Evolutionary conservation across 1,140 invertebrate genomes (phyloP).

Genomic region (Radopholus similis): DNA sequence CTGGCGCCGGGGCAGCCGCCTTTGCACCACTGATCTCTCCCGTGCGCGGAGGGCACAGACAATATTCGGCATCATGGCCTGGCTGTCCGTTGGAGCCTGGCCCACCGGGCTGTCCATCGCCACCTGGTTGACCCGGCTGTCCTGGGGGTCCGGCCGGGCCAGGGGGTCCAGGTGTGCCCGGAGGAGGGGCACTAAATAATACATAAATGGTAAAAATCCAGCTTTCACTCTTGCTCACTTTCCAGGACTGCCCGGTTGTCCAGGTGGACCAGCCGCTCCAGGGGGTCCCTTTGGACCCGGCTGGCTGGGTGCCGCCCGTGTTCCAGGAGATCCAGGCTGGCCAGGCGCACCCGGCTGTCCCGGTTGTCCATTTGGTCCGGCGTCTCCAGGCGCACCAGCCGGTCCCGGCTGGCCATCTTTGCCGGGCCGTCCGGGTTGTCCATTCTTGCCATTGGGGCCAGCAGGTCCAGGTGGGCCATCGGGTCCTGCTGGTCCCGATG

Average conservation of each 20-base stretch:
- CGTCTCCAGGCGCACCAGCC: constrained; percentile 27
- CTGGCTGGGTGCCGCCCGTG: not conserved
- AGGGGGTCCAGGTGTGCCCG: constrained; percentile 7
- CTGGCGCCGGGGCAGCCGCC: too few relatives aligned
- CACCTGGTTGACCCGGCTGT: constrained; percentile 12
- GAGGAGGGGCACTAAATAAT: not conserved
- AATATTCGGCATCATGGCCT: constrained; percentile 30
- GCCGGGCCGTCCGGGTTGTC: constrained; percentile 20
- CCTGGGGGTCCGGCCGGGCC: constrained; percentile 23
- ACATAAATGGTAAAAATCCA: not conserved
- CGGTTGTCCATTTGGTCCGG: constrained; percentile 18
- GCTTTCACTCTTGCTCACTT: not conserved
- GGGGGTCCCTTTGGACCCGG: constrained; percentile 26
- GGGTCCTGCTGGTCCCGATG: constrained; percentile 23
- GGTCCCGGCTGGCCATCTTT: constrained; percentile 11
- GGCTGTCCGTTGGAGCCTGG: constrained; percentile 21
- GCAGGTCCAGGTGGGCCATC: constrained; percentile 3
- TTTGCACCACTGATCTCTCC: not conserved
- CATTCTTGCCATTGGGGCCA: constrained; percentile 1
- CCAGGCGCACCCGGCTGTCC: constrained; percentile 13
- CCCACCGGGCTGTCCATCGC: constrained; percentile 15
- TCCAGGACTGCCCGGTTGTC: constrained; percentile 12
- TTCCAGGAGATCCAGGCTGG: constrained; percentile 7
- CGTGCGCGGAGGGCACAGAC: constrained; percentile 10
- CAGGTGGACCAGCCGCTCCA: not conserved